Conservation (phyloP, 2,888 invertebrate genomes). For the Ypsolopha sequella region DNA sequence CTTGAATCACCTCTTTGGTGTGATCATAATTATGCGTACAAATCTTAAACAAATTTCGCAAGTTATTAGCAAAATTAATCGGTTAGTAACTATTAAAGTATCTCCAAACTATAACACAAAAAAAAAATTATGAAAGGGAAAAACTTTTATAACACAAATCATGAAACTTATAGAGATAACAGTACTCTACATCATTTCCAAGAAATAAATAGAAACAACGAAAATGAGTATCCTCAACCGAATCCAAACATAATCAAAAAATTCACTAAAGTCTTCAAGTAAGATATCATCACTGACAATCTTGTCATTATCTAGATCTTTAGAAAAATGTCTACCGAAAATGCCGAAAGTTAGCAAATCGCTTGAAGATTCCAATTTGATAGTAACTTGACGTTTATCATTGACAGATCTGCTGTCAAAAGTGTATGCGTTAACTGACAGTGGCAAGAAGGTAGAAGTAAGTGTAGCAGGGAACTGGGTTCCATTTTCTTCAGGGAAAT, state of each 20-base stretch:
- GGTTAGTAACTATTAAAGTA: too few species aligned
- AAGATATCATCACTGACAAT: constrained; percentile 28
- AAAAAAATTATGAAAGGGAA: too few species aligned
- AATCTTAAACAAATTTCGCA: background rate
- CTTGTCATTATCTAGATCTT: constrained; percentile 23
- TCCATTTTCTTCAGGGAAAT: constrained; percentile 26
- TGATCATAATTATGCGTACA: background rate
- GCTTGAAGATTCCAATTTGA: constrained; percentile 21
- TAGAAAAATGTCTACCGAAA: constrained; percentile 32
- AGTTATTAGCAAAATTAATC: background rate
- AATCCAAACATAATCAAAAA: constrained; percentile 58
- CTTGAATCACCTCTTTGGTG: background rate
- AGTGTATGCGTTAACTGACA: constrained; percentile 19
- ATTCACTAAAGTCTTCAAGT: constrained; percentile 37
- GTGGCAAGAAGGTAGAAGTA: constrained; percentile 20
- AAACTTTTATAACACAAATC: background rate
- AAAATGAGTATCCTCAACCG: constrained; percentile 41
- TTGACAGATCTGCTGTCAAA: constrained; percentile 17
- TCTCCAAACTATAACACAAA: background rate
- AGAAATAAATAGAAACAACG: constrained; percentile 51
- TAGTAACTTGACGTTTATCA: constrained; percentile 19
- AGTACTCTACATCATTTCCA: constrained; percentile 49
- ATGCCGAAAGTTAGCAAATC: constrained; percentile 35
- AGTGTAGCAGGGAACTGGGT: constrained; percentile 31
- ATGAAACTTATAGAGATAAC: constrained; percentile 6